Conservation (phyloP, 2,888 invertebrate species). For the Leucophenga montana region DNA sequence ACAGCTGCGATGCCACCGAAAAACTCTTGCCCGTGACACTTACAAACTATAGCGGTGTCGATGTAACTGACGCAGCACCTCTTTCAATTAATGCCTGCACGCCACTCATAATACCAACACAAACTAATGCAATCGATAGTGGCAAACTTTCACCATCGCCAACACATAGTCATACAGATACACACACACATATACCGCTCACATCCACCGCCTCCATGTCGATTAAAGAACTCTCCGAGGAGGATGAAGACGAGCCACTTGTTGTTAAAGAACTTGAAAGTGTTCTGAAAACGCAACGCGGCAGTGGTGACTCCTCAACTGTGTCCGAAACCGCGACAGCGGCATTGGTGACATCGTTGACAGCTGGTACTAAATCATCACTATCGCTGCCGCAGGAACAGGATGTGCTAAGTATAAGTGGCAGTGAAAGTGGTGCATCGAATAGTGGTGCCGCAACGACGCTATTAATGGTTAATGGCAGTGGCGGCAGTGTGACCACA, state of each 20-base stretch:
- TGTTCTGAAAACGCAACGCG: constrained; percentile 47
- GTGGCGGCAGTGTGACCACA: constrained; percentile 20
- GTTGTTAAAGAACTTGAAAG: constrained; percentile 44
- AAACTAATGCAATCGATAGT: constrained; percentile 30
- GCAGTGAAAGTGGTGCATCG: constrained; percentile 59
- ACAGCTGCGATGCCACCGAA: constrained; percentile 54
- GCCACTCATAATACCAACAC: constrained; percentile 13
- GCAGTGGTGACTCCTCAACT: constrained; percentile 53
- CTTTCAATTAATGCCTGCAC: not conserved
- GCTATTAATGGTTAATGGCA: constrained; percentile 19
- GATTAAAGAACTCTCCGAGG: constrained; percentile 66
- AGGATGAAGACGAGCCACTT: constrained; percentile 61
- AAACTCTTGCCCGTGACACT: constrained; percentile 56
- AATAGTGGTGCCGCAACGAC: constrained; percentile 43
- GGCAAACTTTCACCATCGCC: constrained; percentile 57
- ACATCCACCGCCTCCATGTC: constrained; percentile 64
- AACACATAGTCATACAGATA: constrained; percentile 32
- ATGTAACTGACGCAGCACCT: constrained; percentile 14
- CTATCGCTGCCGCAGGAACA: constrained; percentile 59
- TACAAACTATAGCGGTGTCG: constrained; percentile 22
- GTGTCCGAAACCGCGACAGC: constrained; percentile 48
- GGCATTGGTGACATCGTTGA: constrained; percentile 8
- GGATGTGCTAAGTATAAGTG: constrained; percentile 60
- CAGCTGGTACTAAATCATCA: constrained; percentile 60
- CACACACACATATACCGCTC: constrained; percentile 47